A percentile compares a stretch with the other conserved stretches of the same genome.
Evolutionary conservation across 2,113 vertebrate genomes (phyloP).

Genomic region (Barbus barbus): DNA sequence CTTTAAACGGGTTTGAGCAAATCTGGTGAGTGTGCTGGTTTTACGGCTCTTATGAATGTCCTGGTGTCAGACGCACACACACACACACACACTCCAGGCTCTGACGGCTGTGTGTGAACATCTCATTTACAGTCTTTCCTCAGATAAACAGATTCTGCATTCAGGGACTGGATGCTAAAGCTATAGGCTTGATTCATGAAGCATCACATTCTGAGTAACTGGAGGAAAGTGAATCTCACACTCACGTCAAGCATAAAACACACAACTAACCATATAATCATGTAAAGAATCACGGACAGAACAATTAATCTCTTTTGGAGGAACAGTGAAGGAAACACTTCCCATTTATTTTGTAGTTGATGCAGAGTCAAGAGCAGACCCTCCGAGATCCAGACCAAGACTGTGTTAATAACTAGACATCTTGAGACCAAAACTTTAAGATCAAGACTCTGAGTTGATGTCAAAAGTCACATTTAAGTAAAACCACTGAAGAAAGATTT

Average conservation of each 20-base stretch:
- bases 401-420: no score
- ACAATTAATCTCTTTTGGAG: neutral
- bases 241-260: neutral
- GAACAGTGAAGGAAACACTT: neutral
- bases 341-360: no score
- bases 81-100: neutral
- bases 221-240: no score
- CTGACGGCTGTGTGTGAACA: neutral
- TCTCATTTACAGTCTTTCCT: neutral
- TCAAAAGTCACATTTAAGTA: no score
- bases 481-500: no score
- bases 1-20: constrained; percentile 49
- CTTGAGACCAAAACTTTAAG: no score
- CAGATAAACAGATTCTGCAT: neutral
- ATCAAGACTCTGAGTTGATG: no score
- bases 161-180: neutral
- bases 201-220: neutral
- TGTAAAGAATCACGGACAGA: neutral
- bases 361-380: no score
- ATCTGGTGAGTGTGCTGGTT: constrained; percentile 54
- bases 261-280: neutral
- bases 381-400: no score
- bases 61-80: neutral
- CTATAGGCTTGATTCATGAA: neutral
- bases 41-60: constrained; percentile 51